phyloP scores from a whole-genome alignment of 2,113 vertebrate genomes.

The Dendropsophus ebraccatus region DNA sequence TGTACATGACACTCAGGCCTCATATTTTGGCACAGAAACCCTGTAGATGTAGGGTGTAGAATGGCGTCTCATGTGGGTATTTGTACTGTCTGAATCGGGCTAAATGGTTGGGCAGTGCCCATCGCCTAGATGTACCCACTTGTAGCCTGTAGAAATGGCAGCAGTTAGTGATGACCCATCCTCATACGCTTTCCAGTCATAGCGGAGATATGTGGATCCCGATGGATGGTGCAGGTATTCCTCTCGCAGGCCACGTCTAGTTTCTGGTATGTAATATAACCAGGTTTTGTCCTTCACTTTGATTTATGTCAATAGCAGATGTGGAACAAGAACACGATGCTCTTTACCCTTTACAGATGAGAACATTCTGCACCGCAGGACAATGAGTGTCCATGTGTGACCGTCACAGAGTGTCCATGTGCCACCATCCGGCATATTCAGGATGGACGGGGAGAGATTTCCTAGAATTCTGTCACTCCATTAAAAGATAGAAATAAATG shows the following conservation, averaged over 20 bases:
- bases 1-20: too few relatives aligned
- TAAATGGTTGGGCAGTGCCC: too few relatives aligned
- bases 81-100: too few relatives aligned
- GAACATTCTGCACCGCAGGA: neutral
- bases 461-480: neutral
- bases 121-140: too few relatives aligned
- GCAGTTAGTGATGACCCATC: neutral
- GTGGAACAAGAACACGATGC: neutral
- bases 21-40: too few relatives aligned
- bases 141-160: too few relatives aligned
- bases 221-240: too few relatives aligned
- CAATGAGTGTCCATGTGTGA: neutral
- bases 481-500: neutral
- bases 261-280: neutral
- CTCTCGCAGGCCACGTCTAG: too few relatives aligned
- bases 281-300: neutral
- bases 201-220: neutral
- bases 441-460: neutral
- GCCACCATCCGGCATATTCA: neutral
- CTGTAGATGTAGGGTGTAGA: too few relatives aligned
- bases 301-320: neutral
- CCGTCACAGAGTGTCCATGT: neutral
- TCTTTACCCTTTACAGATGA: neutral
- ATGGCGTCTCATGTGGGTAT: too few relatives aligned
- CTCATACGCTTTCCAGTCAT: neutral